A percentile compares a stretch with the other conserved stretches of the same genome.
Evolutionary conservation across 2,113 vertebrate genomes (phyloP).

Genomic region (Aviceda subcristata): DNA sequence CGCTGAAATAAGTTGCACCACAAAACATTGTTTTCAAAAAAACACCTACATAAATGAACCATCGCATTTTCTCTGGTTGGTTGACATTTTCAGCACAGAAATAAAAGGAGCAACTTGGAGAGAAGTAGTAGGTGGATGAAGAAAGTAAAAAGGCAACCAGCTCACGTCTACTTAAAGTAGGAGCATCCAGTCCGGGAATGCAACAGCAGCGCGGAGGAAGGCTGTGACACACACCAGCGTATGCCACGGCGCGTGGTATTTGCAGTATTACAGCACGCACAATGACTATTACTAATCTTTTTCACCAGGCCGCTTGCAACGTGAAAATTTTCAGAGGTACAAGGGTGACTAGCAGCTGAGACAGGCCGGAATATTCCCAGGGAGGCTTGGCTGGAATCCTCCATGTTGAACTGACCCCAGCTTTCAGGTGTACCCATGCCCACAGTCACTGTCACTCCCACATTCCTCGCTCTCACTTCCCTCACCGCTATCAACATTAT

Average conservation of each 20-base stretch:
- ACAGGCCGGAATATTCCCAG: accelerated
- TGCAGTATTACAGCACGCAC: background rate
- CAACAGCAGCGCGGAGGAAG: background rate
- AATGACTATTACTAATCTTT: background rate
- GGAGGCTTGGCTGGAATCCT: background rate
- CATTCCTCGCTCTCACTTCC: background rate
- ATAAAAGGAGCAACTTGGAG: background rate
- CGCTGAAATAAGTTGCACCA: background rate
- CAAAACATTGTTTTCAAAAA: background rate
- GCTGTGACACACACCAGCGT: background rate
- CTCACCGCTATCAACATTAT: background rate
- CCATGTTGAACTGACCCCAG: background rate
- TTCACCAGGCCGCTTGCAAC: background rate
- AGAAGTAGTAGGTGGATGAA: background rate
- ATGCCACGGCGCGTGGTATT: background rate
- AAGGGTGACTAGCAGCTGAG: background rate
- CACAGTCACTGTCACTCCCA: background rate
- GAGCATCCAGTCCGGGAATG: background rate
- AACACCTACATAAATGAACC: background rate
- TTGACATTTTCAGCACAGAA: background rate
- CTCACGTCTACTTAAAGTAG: background rate
- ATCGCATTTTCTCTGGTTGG: background rate
- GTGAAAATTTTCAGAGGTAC: background rate
- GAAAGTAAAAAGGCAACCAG: background rate
- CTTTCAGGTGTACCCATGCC: background rate